A percentile compares a stretch with the other conserved stretches of the same genome.
phyloP scores from a whole-genome alignment of 2,797 vertebrate genomes.

The Meda fulgida region DNA sequence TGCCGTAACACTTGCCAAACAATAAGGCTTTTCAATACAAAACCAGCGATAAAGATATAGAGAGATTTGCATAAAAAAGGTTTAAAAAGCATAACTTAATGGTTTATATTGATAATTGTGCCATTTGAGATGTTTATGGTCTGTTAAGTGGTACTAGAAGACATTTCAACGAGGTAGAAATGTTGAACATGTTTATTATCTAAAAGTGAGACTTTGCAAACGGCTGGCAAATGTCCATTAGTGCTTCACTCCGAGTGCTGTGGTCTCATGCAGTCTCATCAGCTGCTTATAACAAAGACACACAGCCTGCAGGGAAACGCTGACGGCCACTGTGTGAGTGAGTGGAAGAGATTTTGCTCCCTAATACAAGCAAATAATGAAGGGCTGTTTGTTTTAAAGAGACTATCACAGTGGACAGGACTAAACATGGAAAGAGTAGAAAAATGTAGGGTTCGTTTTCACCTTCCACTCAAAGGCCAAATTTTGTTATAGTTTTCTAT shows the following conservation, averaged over 20 bases:
- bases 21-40: neutral
- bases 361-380: slow-evolving; percentile 24
- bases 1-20: neutral
- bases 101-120: neutral
- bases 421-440: neutral
- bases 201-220: neutral
- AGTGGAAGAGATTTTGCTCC: neutral
- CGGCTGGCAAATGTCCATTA: neutral
- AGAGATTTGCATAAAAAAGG: neutral
- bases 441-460: neutral
- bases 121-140: neutral
- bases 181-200: slow-evolving; percentile 22
- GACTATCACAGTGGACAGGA: neutral
- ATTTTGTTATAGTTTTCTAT: neutral
- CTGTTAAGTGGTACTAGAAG: neutral
- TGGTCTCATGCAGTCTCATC: slow-evolving; percentile 23
- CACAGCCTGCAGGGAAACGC: neutral
- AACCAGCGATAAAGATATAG: neutral
- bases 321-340: slow-evolving; percentile 1
- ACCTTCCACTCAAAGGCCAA: neutral
- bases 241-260: neutral
- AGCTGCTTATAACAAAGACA: slow-evolving; percentile 1
- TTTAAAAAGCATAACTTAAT: neutral
- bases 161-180: neutral
- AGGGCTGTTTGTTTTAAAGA: slow-evolving; percentile 35